phyloP scores from a whole-genome alignment of 2,888 invertebrate genomes.

The Hecatera dysodea region DNA sequence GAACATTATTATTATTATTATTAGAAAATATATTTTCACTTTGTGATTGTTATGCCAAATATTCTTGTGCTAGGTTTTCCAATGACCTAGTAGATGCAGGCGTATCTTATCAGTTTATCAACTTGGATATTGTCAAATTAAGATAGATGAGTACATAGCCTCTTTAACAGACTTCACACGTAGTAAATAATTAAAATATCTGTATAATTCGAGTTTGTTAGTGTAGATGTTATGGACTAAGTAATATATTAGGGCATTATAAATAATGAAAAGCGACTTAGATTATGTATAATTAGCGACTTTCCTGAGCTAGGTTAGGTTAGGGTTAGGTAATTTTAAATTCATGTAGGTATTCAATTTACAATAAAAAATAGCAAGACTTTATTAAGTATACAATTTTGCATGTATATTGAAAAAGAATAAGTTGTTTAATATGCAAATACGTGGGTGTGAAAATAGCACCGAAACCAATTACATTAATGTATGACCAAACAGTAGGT shows the following conservation, averaged over 20 bases:
- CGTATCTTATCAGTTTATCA: constrained; percentile 68
- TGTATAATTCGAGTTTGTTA: background rate
- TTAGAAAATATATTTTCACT: constrained; percentile 7
- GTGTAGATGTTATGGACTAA: background rate
- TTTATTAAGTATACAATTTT: background rate
- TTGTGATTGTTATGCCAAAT: constrained; percentile 1
- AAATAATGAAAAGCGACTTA: too few species aligned
- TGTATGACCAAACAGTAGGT: background rate
- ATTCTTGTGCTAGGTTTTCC: constrained; percentile 27
- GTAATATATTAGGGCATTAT: too few species aligned
- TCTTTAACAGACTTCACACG: constrained; percentile 21
- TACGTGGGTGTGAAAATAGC: background rate
- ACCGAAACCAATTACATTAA: background rate
- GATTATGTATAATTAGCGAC: too few species aligned
- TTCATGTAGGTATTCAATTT: background rate
- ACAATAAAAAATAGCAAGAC: background rate
- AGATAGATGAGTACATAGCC: constrained; percentile 37
- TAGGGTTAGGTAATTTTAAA: too few species aligned
- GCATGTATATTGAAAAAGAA: too few species aligned
- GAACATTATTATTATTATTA: too few species aligned
- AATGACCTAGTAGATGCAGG: constrained; percentile 40
- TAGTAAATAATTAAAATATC: constrained; percentile 36
- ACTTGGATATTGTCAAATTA: constrained; percentile 53
- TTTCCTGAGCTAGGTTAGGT: too few species aligned
- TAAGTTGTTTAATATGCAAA: background rate